These are phyloP conservation scores for Plectropomus leopardus DNA, from an alignment of 2,113 vertebrate species.

Conservation along the genomic window DNA sequence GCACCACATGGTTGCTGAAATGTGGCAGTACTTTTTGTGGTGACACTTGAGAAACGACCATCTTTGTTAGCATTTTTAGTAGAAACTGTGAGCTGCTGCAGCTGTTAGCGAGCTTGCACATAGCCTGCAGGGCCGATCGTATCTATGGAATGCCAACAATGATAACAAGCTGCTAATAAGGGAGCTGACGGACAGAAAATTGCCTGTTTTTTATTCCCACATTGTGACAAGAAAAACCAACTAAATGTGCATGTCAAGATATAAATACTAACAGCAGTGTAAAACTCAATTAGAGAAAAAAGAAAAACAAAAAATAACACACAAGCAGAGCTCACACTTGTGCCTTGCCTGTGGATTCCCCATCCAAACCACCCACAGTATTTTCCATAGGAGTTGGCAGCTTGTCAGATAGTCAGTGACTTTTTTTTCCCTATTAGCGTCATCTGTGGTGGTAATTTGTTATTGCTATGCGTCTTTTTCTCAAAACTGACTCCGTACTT, in stretches of 20 bases:
- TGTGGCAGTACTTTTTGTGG: constrained; percentile 16
- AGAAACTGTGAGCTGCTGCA: constrained; percentile 15
- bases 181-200: constrained; percentile 35
- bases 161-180: constrained; percentile 40
- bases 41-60: constrained; percentile 25
- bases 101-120: not conserved
- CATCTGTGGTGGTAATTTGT: not conserved
- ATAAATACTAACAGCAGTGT: constrained; percentile 1
- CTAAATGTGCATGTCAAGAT: not conserved
- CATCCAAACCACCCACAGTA: not conserved
- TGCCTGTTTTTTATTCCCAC: constrained; percentile 12
- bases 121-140: constrained; percentile 6
- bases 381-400: constrained; percentile 33
- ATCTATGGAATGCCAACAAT: constrained; percentile 5
- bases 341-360: not conserved
- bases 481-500: not conserved
- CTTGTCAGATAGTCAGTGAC: constrained; percentile 1
- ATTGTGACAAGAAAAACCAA: constrained; percentile 36
- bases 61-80: constrained; percentile 27
- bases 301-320: not conserved
- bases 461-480: not conserved
- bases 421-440: constrained; percentile 20
- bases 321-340: constrained; percentile 3
- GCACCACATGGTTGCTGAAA: not conserved
- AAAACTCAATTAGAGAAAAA: not conserved